A percentile compares a stretch with the other conserved stretches of the same genome.
Conservation (phyloP, 1,140 invertebrate species). For the Oedothorax gibbosus region DNA sequence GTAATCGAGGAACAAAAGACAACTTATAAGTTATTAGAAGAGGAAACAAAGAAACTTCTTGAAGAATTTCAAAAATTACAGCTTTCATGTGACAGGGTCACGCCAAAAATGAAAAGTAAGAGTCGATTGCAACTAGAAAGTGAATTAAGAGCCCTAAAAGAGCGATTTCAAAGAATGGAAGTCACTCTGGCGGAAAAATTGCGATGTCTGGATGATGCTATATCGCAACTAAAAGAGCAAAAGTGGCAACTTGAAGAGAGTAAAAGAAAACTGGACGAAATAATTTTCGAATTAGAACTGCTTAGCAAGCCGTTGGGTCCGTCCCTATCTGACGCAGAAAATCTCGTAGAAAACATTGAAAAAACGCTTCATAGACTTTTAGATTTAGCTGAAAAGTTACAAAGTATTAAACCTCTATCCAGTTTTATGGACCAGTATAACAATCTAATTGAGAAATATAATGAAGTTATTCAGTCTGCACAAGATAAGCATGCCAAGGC, state of each 20-base stretch:
- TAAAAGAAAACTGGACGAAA: constrained; percentile 80
- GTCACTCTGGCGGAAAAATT: constrained; percentile 81
- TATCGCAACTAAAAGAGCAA: constrained; percentile 80
- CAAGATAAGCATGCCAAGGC: constrained; percentile 80
- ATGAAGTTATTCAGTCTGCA: constrained; percentile 83
- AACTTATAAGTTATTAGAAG: constrained; percentile 40
- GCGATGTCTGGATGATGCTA: constrained; percentile 73
- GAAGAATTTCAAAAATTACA: constrained; percentile 58
- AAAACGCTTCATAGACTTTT: constrained; percentile 82
- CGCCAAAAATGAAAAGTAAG: constrained; percentile 40
- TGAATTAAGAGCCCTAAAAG: constrained; percentile 42
- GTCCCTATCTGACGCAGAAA: constrained; percentile 70
- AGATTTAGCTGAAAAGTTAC: constrained; percentile 82
- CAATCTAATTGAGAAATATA: constrained; percentile 82
- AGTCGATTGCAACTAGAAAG: constrained; percentile 40
- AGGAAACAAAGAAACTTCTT: constrained; percentile 52
- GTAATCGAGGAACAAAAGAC: constrained; percentile 85
- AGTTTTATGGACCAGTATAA: constrained; percentile 79
- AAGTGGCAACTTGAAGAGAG: constrained; percentile 84
- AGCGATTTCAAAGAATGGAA: constrained; percentile 63
- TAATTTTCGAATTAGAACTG: constrained; percentile 85
- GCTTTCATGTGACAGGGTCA: constrained; percentile 34
- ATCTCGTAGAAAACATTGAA: constrained; percentile 62
- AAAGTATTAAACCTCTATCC: constrained; percentile 74
- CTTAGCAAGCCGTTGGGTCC: constrained; percentile 87